Evolutionary conservation across 2,113 vertebrate species (phyloP).

Genomic region (Onychorhynchus coronatus): DNA sequence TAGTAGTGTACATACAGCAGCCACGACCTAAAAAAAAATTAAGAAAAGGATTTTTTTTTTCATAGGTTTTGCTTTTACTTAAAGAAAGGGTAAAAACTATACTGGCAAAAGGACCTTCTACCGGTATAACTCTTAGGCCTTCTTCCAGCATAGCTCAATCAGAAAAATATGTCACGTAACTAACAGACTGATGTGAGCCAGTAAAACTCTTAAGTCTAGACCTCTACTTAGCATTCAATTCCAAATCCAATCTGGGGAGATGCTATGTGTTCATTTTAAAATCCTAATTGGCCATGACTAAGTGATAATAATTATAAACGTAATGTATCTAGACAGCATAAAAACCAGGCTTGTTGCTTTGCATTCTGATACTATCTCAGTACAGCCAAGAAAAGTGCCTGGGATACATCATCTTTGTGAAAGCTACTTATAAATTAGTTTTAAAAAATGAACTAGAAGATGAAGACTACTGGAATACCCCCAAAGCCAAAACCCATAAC

Average conservation of each 20-base stretch:
- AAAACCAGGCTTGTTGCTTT: not conserved
- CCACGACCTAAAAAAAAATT: not conserved
- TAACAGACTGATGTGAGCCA: not conserved
- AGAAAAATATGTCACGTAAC: not conserved
- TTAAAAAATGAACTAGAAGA: not conserved
- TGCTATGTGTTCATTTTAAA: not conserved
- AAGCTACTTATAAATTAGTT: not conserved
- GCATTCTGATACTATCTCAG: not conserved
- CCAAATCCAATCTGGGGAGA: not conserved
- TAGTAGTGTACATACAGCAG: not conserved
- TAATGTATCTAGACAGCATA: not conserved
- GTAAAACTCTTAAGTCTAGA: constrained; percentile 36
- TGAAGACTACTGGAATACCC: not conserved
- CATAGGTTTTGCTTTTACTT: not conserved
- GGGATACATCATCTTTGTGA: not conserved
- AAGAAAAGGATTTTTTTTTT: not conserved
- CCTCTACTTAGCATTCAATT: not conserved
- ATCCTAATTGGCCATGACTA: not conserved
- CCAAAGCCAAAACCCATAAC: not conserved
- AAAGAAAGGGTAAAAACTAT: not conserved
- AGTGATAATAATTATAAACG: constrained; percentile 19
- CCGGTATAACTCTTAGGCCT: not conserved
- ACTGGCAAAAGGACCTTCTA: not conserved
- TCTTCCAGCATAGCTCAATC: not conserved
- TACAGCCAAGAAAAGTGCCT: not conserved